Base-by-base conservation (phyloP, 2,113 vertebrate genomes). In the Lepus timidus region DNA sequence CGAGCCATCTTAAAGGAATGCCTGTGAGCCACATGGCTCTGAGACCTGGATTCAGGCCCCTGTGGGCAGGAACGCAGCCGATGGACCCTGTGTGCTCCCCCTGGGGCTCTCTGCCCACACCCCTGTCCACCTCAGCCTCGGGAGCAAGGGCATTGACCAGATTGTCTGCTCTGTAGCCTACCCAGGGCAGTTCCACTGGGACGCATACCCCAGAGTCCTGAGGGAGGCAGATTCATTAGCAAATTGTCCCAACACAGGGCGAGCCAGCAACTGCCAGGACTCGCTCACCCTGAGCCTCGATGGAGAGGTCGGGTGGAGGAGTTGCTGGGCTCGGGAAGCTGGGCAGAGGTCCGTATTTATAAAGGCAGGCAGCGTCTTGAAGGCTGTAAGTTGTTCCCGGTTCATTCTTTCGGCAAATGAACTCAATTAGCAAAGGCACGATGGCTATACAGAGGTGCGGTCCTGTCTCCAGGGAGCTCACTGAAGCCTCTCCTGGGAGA, bases 401-500 rank as follows among this genome's bases (percentile, higher is more conserved):
- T 74, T 92, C 67, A 75, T 65, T 95, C 68, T 94, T 55, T 90
- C 89, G 83, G 78, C 71, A 91, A 90, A 93, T 64, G 70, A 71
- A 93, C 90, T 80, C 58, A 82, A 74, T 95, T 93, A 75, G 73
- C 85, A 51, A 80, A 92, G 85, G 33, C n/a, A 64, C 23, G 73
- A 11, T 85, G 33, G 39, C 36, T 81, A 67, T n/a, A 31, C 71
- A 87, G 39, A 82, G 83, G 76, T 55, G 49, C 7, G 19, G 67
- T 70, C 36, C 78, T n/a, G 73, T 92, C 78, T 49, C 73, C 58
- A 49, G 68, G 90, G 95, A 95, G 73, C 58, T 94, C 17, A 52
- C 71, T 62, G 19, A 27, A 16, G 14, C 78, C 76, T 85, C 78
- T 90, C 85, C 61, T n/a, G 88, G 84, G 85, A 95, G 76, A 79